Conservation (phyloP, 2,113 vertebrate species). For the Hoplias malabaricus region DNA sequence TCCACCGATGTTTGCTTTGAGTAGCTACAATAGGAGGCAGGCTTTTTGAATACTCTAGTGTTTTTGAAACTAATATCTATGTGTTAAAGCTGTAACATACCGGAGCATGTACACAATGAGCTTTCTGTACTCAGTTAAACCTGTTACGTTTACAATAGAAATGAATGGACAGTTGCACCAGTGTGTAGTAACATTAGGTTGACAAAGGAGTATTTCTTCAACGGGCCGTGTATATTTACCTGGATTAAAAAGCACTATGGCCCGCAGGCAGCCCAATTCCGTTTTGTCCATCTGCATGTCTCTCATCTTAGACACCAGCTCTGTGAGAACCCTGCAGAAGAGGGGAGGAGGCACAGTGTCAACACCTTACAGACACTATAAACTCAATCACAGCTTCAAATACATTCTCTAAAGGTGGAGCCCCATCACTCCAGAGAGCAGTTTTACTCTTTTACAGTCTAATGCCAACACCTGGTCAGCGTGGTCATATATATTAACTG, state of each 20-base stretch:
- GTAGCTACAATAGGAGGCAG: background rate
- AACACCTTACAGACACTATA: background rate
- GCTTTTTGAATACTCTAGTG: background rate
- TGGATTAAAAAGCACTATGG: slow-evolving; percentile 97
- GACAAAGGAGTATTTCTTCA: background rate
- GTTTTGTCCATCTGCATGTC: slow-evolving; percentile 99
- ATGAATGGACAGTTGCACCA: too few species aligned
- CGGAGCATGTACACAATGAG: too few species aligned
- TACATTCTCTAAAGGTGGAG: too few species aligned
- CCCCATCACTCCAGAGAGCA: too few species aligned
- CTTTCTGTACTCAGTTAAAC: too few species aligned
- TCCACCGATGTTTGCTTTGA: background rate
- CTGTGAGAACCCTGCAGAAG: slow-evolving; percentile 88
- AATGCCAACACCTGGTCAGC: too few species aligned
- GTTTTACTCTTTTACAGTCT: too few species aligned
- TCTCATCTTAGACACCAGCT: slow-evolving; percentile 98
- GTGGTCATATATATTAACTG: too few species aligned
- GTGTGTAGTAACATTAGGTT: too few species aligned
- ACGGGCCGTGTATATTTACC: slow-evolving; percentile 65
- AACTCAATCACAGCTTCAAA: background rate
- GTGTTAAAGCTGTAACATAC: background rate
- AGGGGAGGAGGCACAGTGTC: slow-evolving; percentile 27
- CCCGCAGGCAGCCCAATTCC: slow-evolving; percentile 94
- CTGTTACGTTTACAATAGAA: too few species aligned
- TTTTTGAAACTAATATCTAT: background rate